Evolutionary conservation across 2,888 invertebrate genomes (phyloP), one percentile per base, ranked within the genome.

Genomic region (Drosophila sordidula): DNA sequence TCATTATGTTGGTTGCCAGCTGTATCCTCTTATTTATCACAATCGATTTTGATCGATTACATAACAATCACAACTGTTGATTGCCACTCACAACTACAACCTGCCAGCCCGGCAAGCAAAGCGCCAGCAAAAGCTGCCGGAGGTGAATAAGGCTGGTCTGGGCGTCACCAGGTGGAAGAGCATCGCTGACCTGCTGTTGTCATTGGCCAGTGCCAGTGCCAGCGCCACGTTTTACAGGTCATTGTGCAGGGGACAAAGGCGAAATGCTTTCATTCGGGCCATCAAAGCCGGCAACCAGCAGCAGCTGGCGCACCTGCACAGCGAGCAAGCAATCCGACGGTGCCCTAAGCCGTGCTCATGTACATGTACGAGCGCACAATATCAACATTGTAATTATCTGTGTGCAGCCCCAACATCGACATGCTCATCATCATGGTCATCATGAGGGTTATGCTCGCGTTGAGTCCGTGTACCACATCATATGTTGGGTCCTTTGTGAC

Each of bases 211-310:
- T 45, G 49, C 36, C 29, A 29, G 29, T 9, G 9, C 29, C 29
- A 42, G 34, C 32, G 49, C 41, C 42, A 47, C 18, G 26, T 50
- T 61, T 57, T 58, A 58, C 72, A 58, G 74, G 61, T 55, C 66
- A 63, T 75, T 70, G 75, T 62, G 59, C 50, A 39, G 9, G 18
- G 63, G 56, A 68, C 62, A 65, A 58, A 57, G 51, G 62, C 59
- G 39, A 47, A 56, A 39, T 66, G 70, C 65, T 68, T 65, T 66
- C 76, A 75, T 76, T 69, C 54, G 58, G 80, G 65, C 44, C 80
- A 79, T 70, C 70, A 64, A 58, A 57, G 55, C 63, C n/a, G 62
- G 38, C 58, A 22, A 12, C 32, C 29, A 50, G 36, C 38, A 36
- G 36, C 46, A 50, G 26, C 34, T n/a, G 45, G 8, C 12, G 12